Conservation (phyloP, 2,113 vertebrate species). For the Anarrhichthys ocellatus region DNA sequence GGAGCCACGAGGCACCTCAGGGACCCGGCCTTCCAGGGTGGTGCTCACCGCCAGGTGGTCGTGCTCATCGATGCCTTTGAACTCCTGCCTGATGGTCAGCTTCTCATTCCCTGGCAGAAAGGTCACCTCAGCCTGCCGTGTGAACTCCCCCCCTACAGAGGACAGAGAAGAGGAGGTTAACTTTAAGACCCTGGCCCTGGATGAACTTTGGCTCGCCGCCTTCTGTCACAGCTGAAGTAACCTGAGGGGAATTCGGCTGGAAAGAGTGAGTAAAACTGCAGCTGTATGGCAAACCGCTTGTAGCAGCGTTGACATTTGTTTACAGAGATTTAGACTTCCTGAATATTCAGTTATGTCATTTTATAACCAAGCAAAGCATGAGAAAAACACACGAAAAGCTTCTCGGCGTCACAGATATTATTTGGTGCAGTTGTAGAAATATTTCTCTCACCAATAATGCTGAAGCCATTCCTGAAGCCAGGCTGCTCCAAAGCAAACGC, state of each 20-base stretch:
- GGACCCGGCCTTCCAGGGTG: constrained; percentile 89
- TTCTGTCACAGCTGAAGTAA: constrained; percentile 49
- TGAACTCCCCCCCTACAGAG: constrained; percentile 91
- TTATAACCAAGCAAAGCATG: not conserved
- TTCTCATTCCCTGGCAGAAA: constrained; percentile 90
- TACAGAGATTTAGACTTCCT: not conserved
- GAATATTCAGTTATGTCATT: not conserved
- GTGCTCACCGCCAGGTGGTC: constrained; percentile 94
- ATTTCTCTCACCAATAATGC: constrained; percentile 87
- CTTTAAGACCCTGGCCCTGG: constrained; percentile 38
- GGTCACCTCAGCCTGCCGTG: constrained; percentile 91
- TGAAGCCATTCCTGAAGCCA: constrained; percentile 94
- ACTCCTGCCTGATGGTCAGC: constrained; percentile 90
- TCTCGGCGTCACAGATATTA: not conserved
- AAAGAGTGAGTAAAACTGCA: constrained; percentile 47
- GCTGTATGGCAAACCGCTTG: constrained; percentile 52
- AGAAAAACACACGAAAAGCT: not conserved
- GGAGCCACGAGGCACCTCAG: constrained; percentile 84
- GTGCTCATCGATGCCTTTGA: constrained; percentile 94
- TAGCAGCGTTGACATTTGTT: constrained; percentile 8
- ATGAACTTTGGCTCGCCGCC: constrained; percentile 59
- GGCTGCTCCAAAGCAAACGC: constrained; percentile 95
- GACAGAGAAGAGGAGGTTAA: constrained; percentile 48
- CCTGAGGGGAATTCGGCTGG: constrained; percentile 61
- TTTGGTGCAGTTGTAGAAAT: not conserved